These are phyloP conservation scores for Trichomalopsis sarcophagae DNA, from an alignment of 1,140 invertebrate genomes.

Conservation along the genomic window DNA sequence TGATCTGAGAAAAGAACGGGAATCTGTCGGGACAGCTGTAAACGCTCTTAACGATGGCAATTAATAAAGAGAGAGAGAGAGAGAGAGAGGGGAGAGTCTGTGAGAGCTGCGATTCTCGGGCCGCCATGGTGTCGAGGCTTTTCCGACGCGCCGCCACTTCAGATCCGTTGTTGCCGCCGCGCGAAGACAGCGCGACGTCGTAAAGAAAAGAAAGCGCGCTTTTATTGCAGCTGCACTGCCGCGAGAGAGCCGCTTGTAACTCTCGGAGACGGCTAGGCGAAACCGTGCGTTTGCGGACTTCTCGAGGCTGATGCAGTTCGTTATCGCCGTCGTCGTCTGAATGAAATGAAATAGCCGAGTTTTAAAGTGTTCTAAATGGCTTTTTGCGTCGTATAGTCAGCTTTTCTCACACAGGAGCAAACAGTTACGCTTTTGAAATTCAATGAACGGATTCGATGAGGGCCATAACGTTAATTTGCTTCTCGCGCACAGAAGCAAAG, in stretches of 20 bases:
- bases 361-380: no score
- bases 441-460: neutral
- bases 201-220: constrained; percentile 22
- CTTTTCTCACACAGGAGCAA: neutral
- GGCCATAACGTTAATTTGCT: neutral
- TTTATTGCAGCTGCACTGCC: constrained; percentile 6
- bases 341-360: neutral
- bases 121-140: neutral
- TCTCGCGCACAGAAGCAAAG: neutral
- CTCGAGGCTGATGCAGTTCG: neutral
- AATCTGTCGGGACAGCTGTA: constrained; percentile 32
- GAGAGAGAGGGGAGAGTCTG: neutral
- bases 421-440: neutral
- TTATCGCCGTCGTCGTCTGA: neutral
- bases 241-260: neutral
- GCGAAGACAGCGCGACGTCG: neutral
- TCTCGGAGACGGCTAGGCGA: neutral
- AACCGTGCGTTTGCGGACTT: neutral
- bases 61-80: constrained; percentile 31
- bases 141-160: neutral
- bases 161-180: neutral
- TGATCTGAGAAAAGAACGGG: constrained; percentile 11
- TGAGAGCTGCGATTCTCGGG: neutral
- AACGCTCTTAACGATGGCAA: constrained; percentile 37
- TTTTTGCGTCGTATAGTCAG: no score